phyloP scores from a whole-genome alignment of 53 echinoderm and acorn worm species.

The Henricia sp. region DNA sequence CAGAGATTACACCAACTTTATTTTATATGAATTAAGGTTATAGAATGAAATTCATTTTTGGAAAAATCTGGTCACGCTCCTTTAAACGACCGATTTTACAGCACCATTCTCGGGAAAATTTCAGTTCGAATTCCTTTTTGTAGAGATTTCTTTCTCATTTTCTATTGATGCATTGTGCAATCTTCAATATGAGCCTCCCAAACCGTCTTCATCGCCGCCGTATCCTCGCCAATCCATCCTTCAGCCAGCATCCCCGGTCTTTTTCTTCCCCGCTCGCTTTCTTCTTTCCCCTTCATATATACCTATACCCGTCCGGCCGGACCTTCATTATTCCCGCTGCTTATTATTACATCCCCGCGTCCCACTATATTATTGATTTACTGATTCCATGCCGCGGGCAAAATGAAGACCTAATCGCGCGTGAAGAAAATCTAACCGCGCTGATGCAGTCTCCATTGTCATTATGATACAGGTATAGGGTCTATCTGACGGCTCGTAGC shows the following conservation, averaged over 20 bases:
- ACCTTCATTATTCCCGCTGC: conserved; percentile 59
- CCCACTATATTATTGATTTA: conserved; percentile 57
- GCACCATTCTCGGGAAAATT: too few species aligned
- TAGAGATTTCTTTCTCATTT: neutral
- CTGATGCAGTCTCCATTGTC: conserved; percentile 34
- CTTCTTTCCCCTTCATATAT: neutral
- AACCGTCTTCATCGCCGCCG: conserved; percentile 6
- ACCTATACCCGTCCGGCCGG: neutral
- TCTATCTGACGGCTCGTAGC: neutral
- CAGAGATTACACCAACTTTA: too few species aligned
- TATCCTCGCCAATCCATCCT: conserved; percentile 27
- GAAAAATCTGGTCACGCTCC: too few species aligned
- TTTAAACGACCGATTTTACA: too few species aligned
- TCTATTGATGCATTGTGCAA: neutral
- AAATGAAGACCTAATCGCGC: conserved; percentile 40
- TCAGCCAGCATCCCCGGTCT: neutral
- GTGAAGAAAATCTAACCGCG: conserved; percentile 39
- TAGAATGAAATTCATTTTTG: too few species aligned
- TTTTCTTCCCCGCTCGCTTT: neutral
- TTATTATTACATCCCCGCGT: conserved; percentile 55
- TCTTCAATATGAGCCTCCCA: conserved; percentile 22
- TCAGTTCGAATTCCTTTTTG: too few species aligned
- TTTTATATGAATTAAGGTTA: too few species aligned
- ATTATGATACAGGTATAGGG: conserved; percentile 2
- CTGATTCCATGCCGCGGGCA: conserved; percentile 50